phyloP scores from a whole-genome alignment of 1,140 invertebrate species.

The Sarcophaga bullata region DNA sequence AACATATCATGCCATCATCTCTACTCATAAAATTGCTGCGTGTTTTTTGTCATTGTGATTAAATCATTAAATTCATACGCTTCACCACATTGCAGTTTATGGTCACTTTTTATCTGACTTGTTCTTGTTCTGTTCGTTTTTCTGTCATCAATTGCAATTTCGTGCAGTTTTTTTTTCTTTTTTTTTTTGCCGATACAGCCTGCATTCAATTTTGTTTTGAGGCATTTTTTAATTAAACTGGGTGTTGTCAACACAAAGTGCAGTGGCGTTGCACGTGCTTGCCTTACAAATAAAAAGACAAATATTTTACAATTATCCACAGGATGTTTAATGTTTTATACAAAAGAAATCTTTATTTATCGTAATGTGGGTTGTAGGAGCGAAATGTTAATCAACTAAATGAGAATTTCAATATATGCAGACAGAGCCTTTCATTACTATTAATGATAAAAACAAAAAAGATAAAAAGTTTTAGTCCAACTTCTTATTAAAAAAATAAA shows the following conservation, averaged over 20 bases:
- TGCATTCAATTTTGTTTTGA: constrained; percentile 21
- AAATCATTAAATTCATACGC: constrained; percentile 48
- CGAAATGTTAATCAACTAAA: constrained; percentile 7
- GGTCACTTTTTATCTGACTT: neutral
- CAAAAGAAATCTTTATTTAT: constrained; percentile 31
- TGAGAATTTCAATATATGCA: neutral
- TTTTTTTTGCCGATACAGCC: neutral
- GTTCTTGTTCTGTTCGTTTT: neutral
- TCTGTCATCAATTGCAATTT: constrained; percentile 27
- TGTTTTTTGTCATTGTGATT: constrained; percentile 45
- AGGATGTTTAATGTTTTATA: constrained; percentile 36
- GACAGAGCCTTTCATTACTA: too few species aligned
- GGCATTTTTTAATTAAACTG: constrained; percentile 42
- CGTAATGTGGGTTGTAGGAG: neutral
- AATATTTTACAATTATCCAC: constrained; percentile 42
- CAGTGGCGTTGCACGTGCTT: constrained; percentile 33
- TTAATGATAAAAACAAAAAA: too few species aligned
- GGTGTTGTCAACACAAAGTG: constrained; percentile 38
- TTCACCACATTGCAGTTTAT: constrained; percentile 32
- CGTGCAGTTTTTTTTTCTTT: neutral
- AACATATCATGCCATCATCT: neutral
- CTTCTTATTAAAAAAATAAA: too few species aligned
- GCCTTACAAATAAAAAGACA: constrained; percentile 18
- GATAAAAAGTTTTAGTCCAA: too few species aligned
- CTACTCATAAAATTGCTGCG: neutral